Evolutionary conservation across 2,888 invertebrate genomes (phyloP).

Genomic region (Lithophane ornitopus): DNA sequence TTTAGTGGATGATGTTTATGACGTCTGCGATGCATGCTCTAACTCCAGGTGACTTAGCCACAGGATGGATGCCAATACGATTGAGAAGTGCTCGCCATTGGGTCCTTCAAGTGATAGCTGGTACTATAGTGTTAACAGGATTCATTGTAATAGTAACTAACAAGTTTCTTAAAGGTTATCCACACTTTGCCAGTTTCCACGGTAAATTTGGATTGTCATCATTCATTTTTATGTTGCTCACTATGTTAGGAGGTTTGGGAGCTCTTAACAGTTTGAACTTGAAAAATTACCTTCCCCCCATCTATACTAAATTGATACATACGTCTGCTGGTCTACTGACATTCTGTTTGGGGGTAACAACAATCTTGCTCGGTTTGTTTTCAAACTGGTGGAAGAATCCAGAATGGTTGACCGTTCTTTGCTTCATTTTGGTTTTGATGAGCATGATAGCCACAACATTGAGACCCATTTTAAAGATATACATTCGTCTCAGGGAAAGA

Average conservation of each 20-base stretch:
- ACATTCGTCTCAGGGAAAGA: constrained; percentile 86
- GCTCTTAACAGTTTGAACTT: constrained; percentile 86
- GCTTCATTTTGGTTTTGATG: constrained; percentile 78
- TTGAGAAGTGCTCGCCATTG: constrained; percentile 88
- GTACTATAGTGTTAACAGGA: constrained; percentile 78
- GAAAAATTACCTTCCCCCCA: constrained; percentile 85
- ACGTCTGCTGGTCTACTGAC: constrained; percentile 84
- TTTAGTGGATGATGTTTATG: constrained; percentile 88
- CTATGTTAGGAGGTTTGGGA: constrained; percentile 85
- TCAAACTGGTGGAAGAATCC: constrained; percentile 86
- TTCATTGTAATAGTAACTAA: constrained; percentile 85
- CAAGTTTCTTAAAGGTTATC: constrained; percentile 79
- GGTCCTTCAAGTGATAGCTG: constrained; percentile 83
- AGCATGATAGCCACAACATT: constrained; percentile 84
- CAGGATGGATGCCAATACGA: constrained; percentile 89
- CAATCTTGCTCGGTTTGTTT: constrained; percentile 83
- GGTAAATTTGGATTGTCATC: constrained; percentile 86
- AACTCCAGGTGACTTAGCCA: constrained; percentile 87
- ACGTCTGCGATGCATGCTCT: constrained; percentile 87
- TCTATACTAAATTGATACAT: constrained; percentile 87
- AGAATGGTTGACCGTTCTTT: constrained; percentile 80
- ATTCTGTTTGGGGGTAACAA: constrained; percentile 82
- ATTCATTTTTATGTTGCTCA: constrained; percentile 81
- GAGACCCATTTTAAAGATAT: constrained; percentile 86
- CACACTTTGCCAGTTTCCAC: constrained; percentile 84